Evolutionary conservation across 2,797 vertebrate genomes (phyloP).

Genomic region (Malurus leucopterus): DNA sequence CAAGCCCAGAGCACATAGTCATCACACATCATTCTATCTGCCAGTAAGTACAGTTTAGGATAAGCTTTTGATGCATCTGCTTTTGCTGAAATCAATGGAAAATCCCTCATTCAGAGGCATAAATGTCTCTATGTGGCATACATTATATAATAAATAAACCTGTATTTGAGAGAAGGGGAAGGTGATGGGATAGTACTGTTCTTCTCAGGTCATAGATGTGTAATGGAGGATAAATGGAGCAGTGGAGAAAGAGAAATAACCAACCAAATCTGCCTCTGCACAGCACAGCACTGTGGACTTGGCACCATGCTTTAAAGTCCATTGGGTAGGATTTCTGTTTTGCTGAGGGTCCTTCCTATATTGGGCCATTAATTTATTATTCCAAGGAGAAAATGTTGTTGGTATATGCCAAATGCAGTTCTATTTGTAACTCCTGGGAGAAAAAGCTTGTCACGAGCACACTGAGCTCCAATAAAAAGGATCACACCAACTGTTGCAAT

Average conservation of each 20-base stretch:
- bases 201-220: background rate
- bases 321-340: background rate
- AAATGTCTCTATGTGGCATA: background rate
- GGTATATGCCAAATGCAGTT: background rate
- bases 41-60: background rate
- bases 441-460: background rate
- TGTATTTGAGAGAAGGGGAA: background rate
- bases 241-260: background rate
- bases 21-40: background rate
- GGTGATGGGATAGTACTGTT: background rate
- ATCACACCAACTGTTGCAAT: background rate
- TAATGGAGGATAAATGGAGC: background rate
- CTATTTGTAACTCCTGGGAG: background rate
- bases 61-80: background rate
- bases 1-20: background rate
- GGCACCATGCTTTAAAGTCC: background rate
- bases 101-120: background rate
- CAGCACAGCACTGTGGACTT: accelerated
- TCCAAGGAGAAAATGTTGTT: background rate
- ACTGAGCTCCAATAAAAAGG: background rate
- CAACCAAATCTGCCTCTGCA: accelerated
- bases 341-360: background rate
- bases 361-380: background rate
- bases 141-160: background rate
- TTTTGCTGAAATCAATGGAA: background rate